phyloP scores from a whole-genome alignment of 2,888 invertebrate species.

The Hypomecis punctinalis region DNA sequence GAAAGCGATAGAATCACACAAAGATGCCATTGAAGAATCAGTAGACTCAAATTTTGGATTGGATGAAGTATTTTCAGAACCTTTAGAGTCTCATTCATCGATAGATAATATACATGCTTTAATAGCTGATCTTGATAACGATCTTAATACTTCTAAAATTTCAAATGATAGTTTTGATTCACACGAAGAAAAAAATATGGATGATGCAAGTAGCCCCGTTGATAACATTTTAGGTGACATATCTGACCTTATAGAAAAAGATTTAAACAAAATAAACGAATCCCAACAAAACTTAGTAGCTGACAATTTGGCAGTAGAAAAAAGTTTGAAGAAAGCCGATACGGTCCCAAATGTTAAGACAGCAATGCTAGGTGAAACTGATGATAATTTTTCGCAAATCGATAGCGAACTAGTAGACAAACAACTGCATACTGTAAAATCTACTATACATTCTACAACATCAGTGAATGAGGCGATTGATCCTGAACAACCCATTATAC shows the following conservation, averaged over 20 bases:
- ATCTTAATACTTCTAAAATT: slow-evolving; percentile 58
- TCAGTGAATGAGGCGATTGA: neutral
- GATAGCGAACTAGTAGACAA: neutral
- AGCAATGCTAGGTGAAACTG: neutral
- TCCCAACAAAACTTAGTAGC: slow-evolving; percentile 10
- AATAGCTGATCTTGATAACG: slow-evolving; percentile 71
- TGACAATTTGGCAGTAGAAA: slow-evolving; percentile 3
- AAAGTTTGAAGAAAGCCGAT: neutral
- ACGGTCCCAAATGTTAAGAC: neutral
- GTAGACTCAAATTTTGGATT: slow-evolving; percentile 58
- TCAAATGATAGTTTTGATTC: slow-evolving; percentile 57
- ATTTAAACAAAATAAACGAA: slow-evolving; percentile 41
- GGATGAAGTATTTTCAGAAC: slow-evolving; percentile 72
- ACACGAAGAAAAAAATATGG: slow-evolving; percentile 65
- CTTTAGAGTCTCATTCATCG: slow-evolving; percentile 62
- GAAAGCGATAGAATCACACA: slow-evolving; percentile 4
- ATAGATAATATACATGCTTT: slow-evolving; percentile 71
- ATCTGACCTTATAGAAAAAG: slow-evolving; percentile 49
- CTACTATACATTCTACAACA: slow-evolving; percentile 1
- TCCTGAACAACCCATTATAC: too few species aligned
- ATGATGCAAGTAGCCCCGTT: slow-evolving; percentile 54
- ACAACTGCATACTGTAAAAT: slow-evolving; percentile 2
- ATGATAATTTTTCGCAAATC: neutral
- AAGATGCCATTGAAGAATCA: slow-evolving; percentile 28
- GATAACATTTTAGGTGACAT: slow-evolving; percentile 46